Evolutionary conservation across 2,113 vertebrate species (phyloP).

Genomic region (Orycteropus afer): DNA sequence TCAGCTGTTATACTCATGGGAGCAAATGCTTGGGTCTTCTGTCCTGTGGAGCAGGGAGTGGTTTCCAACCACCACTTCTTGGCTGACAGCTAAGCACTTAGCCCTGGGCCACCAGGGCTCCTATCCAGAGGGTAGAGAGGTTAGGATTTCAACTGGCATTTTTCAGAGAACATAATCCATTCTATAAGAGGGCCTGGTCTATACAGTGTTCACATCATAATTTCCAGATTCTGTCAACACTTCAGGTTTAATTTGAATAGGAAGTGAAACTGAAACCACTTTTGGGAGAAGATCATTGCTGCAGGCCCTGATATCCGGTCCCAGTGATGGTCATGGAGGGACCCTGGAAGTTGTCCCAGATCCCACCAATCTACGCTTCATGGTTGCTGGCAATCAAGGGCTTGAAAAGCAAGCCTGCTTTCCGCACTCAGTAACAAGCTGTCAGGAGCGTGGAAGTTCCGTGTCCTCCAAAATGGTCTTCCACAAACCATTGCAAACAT

Average conservation of each 20-base stretch:
- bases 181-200: background rate
- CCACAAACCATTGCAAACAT: too few relatives aligned
- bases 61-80: too few relatives aligned
- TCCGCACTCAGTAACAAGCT: rapidly evolving
- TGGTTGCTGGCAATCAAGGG: rapidly evolving
- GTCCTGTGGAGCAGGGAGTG: background rate
- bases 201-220: rapidly evolving
- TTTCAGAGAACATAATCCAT: background rate
- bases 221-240: rapidly evolving
- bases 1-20: background rate
- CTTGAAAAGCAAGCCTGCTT: rapidly evolving
- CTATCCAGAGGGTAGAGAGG: background rate
- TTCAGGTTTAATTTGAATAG: rapidly evolving
- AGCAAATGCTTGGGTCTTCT: background rate
- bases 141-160: background rate
- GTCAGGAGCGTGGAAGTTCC: background rate
- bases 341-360: background rate
- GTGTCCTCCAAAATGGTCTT: background rate
- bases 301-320: background rate
- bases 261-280: too few relatives aligned
- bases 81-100: background rate
- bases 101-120: background rate
- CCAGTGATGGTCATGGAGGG: background rate
- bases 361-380: rapidly evolving
- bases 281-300: background rate